Evolutionary conservation across 2,888 invertebrate genomes (phyloP).

Genomic region (Leptinotarsa peninsularis): DNA sequence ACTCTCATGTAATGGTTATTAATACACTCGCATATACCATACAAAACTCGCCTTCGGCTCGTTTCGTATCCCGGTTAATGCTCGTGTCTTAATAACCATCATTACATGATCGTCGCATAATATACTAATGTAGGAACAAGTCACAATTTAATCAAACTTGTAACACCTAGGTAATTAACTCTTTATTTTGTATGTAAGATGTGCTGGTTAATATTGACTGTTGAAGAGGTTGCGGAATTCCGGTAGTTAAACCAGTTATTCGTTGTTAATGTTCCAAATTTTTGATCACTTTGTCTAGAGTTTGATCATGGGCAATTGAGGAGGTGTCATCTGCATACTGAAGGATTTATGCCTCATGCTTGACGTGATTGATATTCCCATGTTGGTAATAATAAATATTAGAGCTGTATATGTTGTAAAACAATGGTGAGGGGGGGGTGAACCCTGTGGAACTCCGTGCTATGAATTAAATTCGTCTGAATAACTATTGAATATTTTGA

Average conservation of each 20-base stretch:
- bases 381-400: slow-evolving; percentile 1
- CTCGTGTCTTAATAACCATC: too few species aligned
- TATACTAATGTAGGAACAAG: too few species aligned
- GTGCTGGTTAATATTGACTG: background rate
- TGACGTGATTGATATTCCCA: background rate
- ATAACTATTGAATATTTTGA: background rate
- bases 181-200: background rate
- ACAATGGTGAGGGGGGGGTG: background rate
- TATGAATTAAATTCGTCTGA: background rate
- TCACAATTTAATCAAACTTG: too few species aligned
- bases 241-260: background rate
- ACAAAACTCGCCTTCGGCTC: too few species aligned
- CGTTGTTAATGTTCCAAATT: background rate
- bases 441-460: background rate
- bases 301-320: background rate
- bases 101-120: too few species aligned
- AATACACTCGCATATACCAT: too few species aligned
- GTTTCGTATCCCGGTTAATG: too few species aligned
- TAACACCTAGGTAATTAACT: background rate
- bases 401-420: background rate
- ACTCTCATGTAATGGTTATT: too few species aligned
- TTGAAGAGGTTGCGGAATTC: background rate
- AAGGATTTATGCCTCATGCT: background rate
- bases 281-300: background rate
- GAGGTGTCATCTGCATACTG: background rate